Evolutionary conservation across 2,797 vertebrate genomes (phyloP), one percentile per base, ranked within the genome.

Genomic region (Semotilus atromaculatus): DNA sequence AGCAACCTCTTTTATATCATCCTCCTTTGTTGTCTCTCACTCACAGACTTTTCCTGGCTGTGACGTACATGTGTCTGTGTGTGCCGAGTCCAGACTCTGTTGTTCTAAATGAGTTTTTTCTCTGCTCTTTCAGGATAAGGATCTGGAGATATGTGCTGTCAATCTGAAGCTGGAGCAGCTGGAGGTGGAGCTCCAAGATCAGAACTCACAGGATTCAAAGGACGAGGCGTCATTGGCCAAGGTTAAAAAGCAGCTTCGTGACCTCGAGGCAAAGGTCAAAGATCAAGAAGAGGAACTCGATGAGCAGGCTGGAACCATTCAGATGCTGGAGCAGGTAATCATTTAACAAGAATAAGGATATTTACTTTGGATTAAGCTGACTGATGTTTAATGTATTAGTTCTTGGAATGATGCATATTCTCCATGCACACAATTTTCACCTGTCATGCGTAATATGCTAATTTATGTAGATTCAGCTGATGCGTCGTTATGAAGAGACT

Each of bases 221-320:
- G 98, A 99, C 0, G 98, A 99, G 73, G 98, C 97, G 0, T 99
- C 98, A 0, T 91, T 98, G 76, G 95, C 98, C 90, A 98, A 97
- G 93, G 96, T 99, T 90, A 97, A 96, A 92, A 99, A 98, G 92
- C 98, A 98, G 91, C 95, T 98, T 64, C 95, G 97, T 4, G 97
- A 99, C 91, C 90, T 98, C 87, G 98, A 99, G 90, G 97, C 97
- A 14, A 98, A 97, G 90, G 96, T 96, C 87, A 99, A 98, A 88
- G 98, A 99, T 91, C 98, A 99, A 92, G 98, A 99, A 90, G 98
- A 99, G 87, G 98, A 99, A 92, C 95, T 99, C 84, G 98, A 99
- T 0, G 98, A 99, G 88, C 98, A 99, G 93, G 98, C 98, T 0
- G 98, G 98, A 60, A 96, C 94, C 90, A 99, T 99, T 90, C 98